These are phyloP conservation scores for Trichechus manatus DNA, from an alignment of 2,113 vertebrate genomes.

Conservation along the genomic window DNA sequence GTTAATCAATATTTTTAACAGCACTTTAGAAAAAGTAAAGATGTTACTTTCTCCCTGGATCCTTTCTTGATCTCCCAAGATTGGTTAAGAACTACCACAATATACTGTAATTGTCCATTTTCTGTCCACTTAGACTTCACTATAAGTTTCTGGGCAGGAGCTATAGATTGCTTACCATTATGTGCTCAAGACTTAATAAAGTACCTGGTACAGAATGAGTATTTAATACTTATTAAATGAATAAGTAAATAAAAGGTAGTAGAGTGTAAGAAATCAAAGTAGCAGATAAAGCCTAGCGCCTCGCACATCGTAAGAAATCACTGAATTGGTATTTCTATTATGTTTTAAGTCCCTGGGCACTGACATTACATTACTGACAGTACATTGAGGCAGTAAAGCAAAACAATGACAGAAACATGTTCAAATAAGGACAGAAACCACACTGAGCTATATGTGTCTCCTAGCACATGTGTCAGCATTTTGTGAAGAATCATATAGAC, in stretches of 20 bases:
- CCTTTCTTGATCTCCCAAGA: neutral
- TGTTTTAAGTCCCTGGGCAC: neutral
- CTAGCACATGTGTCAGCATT: constrained; percentile 3
- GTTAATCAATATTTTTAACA: neutral
- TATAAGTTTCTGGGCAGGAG: neutral
- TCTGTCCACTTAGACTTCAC: neutral
- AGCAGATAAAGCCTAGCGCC: neutral
- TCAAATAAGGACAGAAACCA: neutral
- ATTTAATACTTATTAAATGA: neutral
- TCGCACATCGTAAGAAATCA: neutral
- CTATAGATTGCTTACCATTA: neutral
- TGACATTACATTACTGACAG: neutral
- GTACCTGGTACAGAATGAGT: neutral
- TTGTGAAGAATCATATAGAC: neutral
- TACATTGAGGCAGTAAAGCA: neutral
- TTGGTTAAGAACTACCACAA: too few relatives aligned
- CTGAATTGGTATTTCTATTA: neutral
- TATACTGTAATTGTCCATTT: too few relatives aligned
- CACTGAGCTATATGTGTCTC: neutral
- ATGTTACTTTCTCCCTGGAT: too few relatives aligned
- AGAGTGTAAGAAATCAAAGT: neutral
- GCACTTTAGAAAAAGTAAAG: constrained; percentile 7
- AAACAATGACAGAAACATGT: constrained; percentile 21
- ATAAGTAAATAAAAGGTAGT: neutral
- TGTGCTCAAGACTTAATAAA: neutral